phyloP scores from a whole-genome alignment of 2,888 invertebrate species.

The Bugula neritina region DNA sequence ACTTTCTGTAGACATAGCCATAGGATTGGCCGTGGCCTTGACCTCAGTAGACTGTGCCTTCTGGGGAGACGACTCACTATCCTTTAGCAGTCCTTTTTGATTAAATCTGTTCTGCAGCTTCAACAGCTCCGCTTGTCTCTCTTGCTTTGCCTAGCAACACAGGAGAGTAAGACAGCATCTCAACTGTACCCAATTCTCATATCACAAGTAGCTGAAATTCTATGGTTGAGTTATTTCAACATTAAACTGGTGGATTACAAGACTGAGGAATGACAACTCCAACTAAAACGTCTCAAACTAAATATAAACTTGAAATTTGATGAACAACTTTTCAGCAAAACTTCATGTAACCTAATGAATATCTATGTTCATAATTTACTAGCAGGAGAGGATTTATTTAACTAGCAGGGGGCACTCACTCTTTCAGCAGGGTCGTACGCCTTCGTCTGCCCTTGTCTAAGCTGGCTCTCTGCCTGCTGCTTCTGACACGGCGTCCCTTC shows the following conservation, averaged over 20 bases:
- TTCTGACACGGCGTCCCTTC: constrained; percentile 16
- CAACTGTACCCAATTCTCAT: not conserved
- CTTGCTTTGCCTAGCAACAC: constrained; percentile 5
- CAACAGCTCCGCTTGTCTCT: constrained; percentile 5
- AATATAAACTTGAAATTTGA: too few relatives aligned
- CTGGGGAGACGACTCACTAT: not conserved
- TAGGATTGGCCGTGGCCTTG: not conserved
- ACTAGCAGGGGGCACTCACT: constrained; percentile 10
- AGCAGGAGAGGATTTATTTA: too few relatives aligned
- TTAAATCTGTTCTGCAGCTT: constrained; percentile 23
- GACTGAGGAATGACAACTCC: too few relatives aligned
- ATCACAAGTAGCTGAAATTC: too few relatives aligned
- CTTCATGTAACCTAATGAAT: too few relatives aligned
- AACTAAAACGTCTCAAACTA: too few relatives aligned
- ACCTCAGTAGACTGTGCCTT: not conserved
- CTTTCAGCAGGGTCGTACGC: constrained; percentile 22
- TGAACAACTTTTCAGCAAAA: too few relatives aligned
- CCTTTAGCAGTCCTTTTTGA: not conserved
- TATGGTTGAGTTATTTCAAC: too few relatives aligned
- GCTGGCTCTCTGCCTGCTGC: constrained; percentile 21
- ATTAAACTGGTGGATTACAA: too few relatives aligned
- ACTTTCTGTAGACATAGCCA: constrained; percentile 10
- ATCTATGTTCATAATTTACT: too few relatives aligned
- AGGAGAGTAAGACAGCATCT: not conserved
- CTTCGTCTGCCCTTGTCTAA: constrained; percentile 16